Evolutionary conservation across 2,888 invertebrate genomes (phyloP), one percentile per base, ranked within the genome.

Genomic region (Capitulum mitella): DNA sequence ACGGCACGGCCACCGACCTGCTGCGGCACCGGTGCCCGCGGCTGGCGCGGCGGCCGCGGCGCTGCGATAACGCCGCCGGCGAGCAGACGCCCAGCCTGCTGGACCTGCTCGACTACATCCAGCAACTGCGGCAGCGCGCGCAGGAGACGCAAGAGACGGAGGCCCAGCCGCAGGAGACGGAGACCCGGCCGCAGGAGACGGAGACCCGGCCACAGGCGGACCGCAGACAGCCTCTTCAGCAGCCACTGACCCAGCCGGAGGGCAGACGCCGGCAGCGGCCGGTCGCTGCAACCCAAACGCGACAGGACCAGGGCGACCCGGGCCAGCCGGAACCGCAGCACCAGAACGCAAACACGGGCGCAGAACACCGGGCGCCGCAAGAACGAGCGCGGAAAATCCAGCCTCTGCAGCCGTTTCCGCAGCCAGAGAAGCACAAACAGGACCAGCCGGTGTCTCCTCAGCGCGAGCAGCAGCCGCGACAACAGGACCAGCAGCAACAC

Each of bases 11-110:
- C 16, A 19, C 34, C 22, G 34, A 34, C 26, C 40, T 70, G 40
- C 70, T 70, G 40, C 37, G 40, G 40, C 70, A 70, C 70, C n/a
- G 70, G 70, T 70, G 70, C 26, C 34, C 70, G 70, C 19, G 70
- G 26, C 40, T 70, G 37, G 34, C 34, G 70, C 34, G 40, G 19
- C 19, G 70, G 40, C 70, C 70, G 70, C 70, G 37, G 1, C 37
- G 40, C 37, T 12, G 29, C 19, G 70, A 3, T 16, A 34, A 32
- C 32, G 12, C 16, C 3, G 70, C 22, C 70, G 70, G 40, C 26
- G 8, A 22, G 37, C 70, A 40, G 34, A 22, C 26, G 40, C 70
- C 19, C 70, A 70, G 37, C 70, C 22, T 70, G 26, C 6, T 8
- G 26, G 37, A 70, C 26, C 40, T 70, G 70, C 40, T 37, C 37